These are phyloP conservation scores for Karalla daura DNA, from an alignment of 2,797 vertebrate species.

Conservation along the genomic window DNA sequence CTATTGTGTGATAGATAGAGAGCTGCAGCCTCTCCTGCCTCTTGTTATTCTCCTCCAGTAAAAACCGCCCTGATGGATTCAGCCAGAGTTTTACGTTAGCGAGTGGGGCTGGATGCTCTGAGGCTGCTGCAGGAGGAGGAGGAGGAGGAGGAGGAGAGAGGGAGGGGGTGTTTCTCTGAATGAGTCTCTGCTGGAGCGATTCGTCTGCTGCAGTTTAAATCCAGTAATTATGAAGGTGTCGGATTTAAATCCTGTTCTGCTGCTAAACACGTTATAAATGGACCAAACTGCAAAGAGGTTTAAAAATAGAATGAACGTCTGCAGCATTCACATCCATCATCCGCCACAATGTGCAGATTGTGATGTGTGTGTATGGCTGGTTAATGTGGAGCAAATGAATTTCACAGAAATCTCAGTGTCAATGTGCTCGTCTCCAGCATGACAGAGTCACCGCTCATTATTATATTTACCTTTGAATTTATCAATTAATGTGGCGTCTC, in stretches of 20 bases:
- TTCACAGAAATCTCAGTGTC: not conserved
- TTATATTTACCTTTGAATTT: too few relatives aligned
- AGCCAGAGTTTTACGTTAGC: not conserved
- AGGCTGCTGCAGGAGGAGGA: too few relatives aligned
- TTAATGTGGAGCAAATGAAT: not conserved
- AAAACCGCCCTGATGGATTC: not conserved
- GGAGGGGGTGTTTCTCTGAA: not conserved
- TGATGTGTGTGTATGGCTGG: not conserved
- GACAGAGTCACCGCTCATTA: too few relatives aligned
- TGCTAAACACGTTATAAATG: slow-evolving; percentile 11
- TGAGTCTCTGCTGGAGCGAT: not conserved
- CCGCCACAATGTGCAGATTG: not conserved
- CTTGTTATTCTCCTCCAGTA: not conserved
- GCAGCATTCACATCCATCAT: not conserved
- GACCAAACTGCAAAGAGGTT: not conserved
- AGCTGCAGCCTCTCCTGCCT: slow-evolving; percentile 16
- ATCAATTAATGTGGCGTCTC: too few relatives aligned
- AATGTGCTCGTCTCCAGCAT: too few relatives aligned
- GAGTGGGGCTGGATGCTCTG: too few relatives aligned
- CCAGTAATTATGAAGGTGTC: slow-evolving; percentile 33
- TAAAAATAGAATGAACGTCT: slow-evolving; percentile 4
- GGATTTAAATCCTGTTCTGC: slow-evolving; percentile 20
- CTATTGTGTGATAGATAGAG: slow-evolving; percentile 61
- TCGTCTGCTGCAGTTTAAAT: slow-evolving; percentile 26
- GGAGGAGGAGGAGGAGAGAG: too few relatives aligned